phyloP scores from a whole-genome alignment of 2,113 vertebrate genomes.

The Cichladusa arquata region DNA sequence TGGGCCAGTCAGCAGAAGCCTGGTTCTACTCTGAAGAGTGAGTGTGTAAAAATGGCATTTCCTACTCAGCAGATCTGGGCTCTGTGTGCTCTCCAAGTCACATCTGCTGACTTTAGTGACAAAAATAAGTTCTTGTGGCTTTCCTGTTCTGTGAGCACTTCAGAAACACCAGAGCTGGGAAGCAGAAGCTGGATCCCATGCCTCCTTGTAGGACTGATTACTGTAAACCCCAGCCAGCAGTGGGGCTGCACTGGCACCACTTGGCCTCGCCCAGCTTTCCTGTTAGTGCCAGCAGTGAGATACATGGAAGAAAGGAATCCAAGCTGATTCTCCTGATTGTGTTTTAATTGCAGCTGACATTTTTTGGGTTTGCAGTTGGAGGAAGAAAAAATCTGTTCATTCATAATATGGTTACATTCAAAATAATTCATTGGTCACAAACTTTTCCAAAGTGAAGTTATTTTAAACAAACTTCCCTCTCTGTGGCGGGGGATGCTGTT shows the following conservation, averaged over 20 bases:
- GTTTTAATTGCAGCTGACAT: not conserved
- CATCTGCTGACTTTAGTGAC: slow-evolving; percentile 53
- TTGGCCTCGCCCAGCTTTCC: not conserved
- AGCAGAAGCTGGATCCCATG: not conserved
- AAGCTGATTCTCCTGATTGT: not conserved
- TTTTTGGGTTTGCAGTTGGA: not conserved
- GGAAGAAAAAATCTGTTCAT: not conserved
- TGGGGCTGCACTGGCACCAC: not conserved
- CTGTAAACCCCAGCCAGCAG: not conserved
- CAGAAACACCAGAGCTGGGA: not conserved
- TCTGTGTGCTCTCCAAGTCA: slow-evolving; percentile 19
- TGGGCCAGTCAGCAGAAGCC: slow-evolving; percentile 26
- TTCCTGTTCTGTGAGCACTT: slow-evolving; percentile 23
- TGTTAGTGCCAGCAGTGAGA: not conserved
- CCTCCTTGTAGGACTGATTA: not conserved
- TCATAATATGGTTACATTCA: not conserved
- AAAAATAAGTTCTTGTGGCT: slow-evolving; percentile 26
- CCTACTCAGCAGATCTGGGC: slow-evolving; percentile 57
- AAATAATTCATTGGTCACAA: not conserved
- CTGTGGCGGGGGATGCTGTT: not conserved
- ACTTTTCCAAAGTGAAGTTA: not conserved
- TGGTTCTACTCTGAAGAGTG: not conserved
- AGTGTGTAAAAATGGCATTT: slow-evolving; percentile 42
- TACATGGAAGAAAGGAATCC: not conserved
- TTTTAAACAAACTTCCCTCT: not conserved